phyloP scores from a whole-genome alignment of 2,797 vertebrate species.

The Girardinus metallicus region DNA sequence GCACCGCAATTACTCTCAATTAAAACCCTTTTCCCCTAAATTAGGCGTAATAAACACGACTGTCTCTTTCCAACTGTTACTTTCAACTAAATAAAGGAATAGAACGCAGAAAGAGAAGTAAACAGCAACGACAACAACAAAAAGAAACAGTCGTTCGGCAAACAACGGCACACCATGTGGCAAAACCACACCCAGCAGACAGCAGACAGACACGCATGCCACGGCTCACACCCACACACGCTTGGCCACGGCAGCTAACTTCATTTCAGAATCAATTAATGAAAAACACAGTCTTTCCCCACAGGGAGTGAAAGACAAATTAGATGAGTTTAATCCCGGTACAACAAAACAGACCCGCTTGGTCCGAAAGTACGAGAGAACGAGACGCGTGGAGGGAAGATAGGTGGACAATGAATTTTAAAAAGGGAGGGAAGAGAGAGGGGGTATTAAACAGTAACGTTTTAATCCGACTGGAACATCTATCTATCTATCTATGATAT shows the following conservation, averaged over 20 bases:
- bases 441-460: conserved; percentile 35
- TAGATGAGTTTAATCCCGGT: conserved; percentile 73
- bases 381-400: conserved; percentile 28
- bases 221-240: conserved; percentile 16
- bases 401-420: conserved; percentile 57
- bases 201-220: neutral
- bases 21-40: neutral
- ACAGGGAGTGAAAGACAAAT: conserved; percentile 71
- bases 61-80: neutral
- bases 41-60: neutral
- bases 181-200: conserved; percentile 8
- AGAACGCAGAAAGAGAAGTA: neutral
- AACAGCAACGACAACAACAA: neutral
- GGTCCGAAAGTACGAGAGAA: conserved; percentile 55
- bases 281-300: conserved; percentile 67
- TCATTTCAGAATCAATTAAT: conserved; percentile 78
- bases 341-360: conserved; percentile 69
- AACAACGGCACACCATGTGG: conserved; percentile 6
- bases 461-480: conserved; percentile 40
- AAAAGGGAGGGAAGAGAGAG: conserved; percentile 9
- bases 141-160: conserved; percentile 16
- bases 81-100: neutral
- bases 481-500: conserved; percentile 24
- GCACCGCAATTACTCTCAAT: neutral
- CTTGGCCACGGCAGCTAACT: conserved; percentile 50